Base-by-base conservation (phyloP, 2,888 invertebrate genomes). In the Tipula helvola region DNA sequence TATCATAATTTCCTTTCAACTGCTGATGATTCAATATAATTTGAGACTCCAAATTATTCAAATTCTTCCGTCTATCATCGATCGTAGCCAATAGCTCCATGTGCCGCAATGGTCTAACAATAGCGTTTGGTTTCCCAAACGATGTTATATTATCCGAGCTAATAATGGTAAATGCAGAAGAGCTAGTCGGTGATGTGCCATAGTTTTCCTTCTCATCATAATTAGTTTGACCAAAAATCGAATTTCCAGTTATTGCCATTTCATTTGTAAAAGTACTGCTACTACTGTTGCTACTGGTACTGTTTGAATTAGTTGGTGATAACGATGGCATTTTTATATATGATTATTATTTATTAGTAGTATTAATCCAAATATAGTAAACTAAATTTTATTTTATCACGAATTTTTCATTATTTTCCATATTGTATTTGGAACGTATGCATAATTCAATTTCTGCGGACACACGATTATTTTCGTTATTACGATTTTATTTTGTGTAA, bases 81-180 rank as follows among this genome's bases (percentile, higher is more conserved):
- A 84, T 84, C 39, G 41, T 84, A 39, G 84, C 36, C 28, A 88
- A 44, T 87, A 88, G 89, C 87, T 89, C 90, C 47, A 87, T 86
- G 85, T 93, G 91, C 87, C 93, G 90, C 8, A 92, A 92, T 36
- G 93, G 93, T 88, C 92, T 92, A 87, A 93, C 93, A 87, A 93
- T 93, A 87, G 93, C 93, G 89, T 93, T 93, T 28, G 93, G 93
- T 89, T 93, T 93, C n/a, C 87, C 36, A 86, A 52, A 86, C 16
- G 57, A n/a, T 7, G 39, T 36, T 16, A 86, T 89, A 85, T 85
- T 85, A 12, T 85, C 84, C 39, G 84, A 84, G 88, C 90, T 89
- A 89, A 91, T 89, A 87, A 92, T 90, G 87, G 91, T 90, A 89
- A 92, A 92, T 85, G 91, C 90, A 3, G 71, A 71, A 28, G 71